Percentiles rank a stretch among this genome's conserved stretches.
Evolutionary conservation across 2,113 vertebrate genomes (phyloP).

Genomic region (Cyanoramphus novaezelandiae): DNA sequence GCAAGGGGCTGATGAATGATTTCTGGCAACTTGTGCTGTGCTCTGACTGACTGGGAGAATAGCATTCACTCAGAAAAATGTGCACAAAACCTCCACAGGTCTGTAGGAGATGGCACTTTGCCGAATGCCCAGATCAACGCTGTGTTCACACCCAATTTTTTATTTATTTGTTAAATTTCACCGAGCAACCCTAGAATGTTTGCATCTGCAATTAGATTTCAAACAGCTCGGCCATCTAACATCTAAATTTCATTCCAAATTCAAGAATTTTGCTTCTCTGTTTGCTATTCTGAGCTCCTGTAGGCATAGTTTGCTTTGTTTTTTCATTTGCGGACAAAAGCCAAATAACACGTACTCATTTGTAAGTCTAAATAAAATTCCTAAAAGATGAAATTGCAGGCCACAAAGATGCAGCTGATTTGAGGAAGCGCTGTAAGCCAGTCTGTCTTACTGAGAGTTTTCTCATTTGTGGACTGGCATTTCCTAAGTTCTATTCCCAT

Average conservation of each 20-base stretch:
- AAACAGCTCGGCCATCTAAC: not conserved
- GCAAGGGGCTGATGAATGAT: slow-evolving; percentile 85
- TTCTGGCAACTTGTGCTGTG: slow-evolving; percentile 79
- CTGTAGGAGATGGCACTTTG: not conserved
- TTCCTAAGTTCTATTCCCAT: not conserved
- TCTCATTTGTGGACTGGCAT: not conserved
- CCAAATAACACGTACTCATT: not conserved
- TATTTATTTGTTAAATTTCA: not conserved
- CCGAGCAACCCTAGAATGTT: not conserved
- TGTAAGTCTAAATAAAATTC: not conserved
- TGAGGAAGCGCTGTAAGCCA: not conserved
- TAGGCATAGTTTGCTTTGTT: not conserved
- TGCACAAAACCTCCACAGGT: slow-evolving; percentile 1
- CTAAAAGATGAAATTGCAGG: slow-evolving; percentile 9
- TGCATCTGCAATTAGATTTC: not conserved
- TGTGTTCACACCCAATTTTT: not conserved
- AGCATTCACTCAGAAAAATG: slow-evolving; percentile 47
- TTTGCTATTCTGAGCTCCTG: not conserved
- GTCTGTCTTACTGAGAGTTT: not conserved
- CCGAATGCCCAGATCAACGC: not conserved
- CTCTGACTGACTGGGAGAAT: slow-evolving; percentile 66
- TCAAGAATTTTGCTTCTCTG: not conserved
- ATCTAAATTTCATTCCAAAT: not conserved
- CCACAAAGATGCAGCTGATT: not conserved
- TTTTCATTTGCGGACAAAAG: not conserved